These are phyloP conservation scores for Leptinotarsa tumamoca DNA, from an alignment of 2,888 invertebrate genomes.

Conservation along the genomic window DNA sequence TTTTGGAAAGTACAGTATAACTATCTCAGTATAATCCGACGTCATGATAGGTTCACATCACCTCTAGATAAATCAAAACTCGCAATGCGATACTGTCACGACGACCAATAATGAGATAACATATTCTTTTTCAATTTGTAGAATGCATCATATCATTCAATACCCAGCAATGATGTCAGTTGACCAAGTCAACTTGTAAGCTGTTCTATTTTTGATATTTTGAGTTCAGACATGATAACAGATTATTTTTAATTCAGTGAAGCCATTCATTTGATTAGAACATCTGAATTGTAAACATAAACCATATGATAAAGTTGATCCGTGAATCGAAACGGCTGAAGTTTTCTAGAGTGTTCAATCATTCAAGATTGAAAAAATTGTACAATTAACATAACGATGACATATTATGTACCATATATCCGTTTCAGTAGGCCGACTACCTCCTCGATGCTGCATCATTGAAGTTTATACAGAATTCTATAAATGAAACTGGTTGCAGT, in stretches of 20 bases:
- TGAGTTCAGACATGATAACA: not conserved
- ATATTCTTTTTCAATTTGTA: no score
- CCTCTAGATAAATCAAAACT: no score
- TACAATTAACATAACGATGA: constrained; percentile 6
- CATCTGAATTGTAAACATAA: not conserved
- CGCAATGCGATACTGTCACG: no score
- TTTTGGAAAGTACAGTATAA: not conserved
- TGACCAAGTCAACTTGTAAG: not conserved
- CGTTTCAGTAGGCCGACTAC: not conserved
- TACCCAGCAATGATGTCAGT: constrained; percentile 5
- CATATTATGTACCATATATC: constrained; percentile 17
- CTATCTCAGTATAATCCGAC: not conserved
- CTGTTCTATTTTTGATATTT: constrained; percentile 6
- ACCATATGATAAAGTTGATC: not conserved
- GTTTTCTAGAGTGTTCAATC: not conserved
- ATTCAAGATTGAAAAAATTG: not conserved
- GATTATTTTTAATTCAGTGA: not conserved
- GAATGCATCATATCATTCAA: not conserved
- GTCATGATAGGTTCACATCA: no score
- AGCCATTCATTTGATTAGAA: constrained; percentile 4
- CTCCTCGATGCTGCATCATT: not conserved
- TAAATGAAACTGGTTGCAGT: constrained; percentile 17
- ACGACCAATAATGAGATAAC: no score
- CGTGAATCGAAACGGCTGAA: not conserved
- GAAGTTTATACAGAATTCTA: constrained; percentile 8